Evolutionary conservation across 2,113 vertebrate species (phyloP).

Genomic region (Crotalus horridus): DNA sequence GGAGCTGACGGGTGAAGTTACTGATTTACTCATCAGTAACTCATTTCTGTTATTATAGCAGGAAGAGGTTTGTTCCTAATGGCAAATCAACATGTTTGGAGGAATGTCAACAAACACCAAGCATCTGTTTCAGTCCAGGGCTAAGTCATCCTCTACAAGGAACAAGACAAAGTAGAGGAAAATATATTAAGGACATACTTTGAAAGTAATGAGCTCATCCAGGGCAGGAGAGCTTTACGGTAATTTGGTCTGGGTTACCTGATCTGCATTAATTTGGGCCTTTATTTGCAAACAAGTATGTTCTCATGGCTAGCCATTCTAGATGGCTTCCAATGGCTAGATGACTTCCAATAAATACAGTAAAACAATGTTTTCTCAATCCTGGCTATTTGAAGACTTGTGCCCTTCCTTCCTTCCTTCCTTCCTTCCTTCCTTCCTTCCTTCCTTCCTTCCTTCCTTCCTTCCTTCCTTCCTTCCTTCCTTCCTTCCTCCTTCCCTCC

Average conservation of each 20-base stretch:
- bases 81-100: background rate
- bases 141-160: background rate
- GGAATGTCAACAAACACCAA: background rate
- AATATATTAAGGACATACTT: background rate
- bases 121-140: background rate
- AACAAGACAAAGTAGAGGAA: fast-evolving
- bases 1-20: constrained; percentile 17
- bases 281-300: background rate
- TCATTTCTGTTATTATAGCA: constrained; percentile 7
- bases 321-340: background rate
- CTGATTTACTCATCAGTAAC: constrained; percentile 36
- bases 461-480: background rate
- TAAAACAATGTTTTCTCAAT: background rate
- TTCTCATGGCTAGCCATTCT: background rate
- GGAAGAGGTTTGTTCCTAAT: background rate
- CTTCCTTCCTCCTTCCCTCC: no score
- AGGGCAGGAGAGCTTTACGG: background rate
- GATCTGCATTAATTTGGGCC: background rate
- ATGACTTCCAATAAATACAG: background rate
- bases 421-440: no score
- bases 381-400: background rate
- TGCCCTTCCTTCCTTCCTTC: background rate
- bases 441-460: no score
- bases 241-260: background rate
- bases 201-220: background rate